A percentile compares a stretch with the other conserved stretches of the same genome.
Evolutionary conservation across 2,797 vertebrate species (phyloP).

Genomic region (Melanitta fusca): DNA sequence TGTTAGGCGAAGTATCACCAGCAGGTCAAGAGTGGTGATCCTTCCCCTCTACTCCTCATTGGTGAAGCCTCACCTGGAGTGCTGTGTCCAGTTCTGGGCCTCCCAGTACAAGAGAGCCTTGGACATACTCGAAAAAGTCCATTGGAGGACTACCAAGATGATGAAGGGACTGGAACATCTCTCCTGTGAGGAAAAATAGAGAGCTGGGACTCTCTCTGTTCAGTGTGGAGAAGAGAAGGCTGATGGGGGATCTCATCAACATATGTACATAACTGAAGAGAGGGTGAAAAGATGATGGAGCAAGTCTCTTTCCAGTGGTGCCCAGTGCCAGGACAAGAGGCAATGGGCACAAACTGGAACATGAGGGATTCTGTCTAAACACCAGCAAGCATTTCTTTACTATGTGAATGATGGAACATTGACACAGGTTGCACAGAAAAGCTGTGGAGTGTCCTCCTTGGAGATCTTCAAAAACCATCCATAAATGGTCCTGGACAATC

Average conservation of each 20-base stretch:
- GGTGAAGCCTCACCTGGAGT: not conserved
- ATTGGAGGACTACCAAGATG: too few species aligned
- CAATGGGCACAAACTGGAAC: not conserved
- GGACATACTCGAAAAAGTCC: too few species aligned
- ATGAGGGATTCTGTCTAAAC: not conserved
- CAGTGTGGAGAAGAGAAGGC: too few species aligned
- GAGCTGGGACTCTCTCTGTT: not conserved
- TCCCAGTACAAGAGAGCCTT: too few species aligned
- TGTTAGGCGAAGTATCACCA: not conserved
- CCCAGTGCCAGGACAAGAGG: not conserved
- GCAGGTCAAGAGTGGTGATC: not conserved
- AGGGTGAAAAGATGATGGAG: not conserved
- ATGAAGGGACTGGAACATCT: too few species aligned
- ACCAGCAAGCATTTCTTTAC: not conserved
- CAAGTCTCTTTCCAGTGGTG: not conserved
- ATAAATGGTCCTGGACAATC: not conserved
- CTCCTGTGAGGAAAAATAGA: too few species aligned
- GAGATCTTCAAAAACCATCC: not conserved
- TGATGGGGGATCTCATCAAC: not conserved
- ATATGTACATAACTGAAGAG: not conserved
- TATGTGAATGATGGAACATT: not conserved
- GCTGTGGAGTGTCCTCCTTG: not conserved
- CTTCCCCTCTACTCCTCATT: not conserved
- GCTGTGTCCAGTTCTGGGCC: not conserved
- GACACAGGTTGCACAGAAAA: not conserved